phyloP scores from a whole-genome alignment of 23 tunicate genomes.

The Halocynthia aurantium region DNA sequence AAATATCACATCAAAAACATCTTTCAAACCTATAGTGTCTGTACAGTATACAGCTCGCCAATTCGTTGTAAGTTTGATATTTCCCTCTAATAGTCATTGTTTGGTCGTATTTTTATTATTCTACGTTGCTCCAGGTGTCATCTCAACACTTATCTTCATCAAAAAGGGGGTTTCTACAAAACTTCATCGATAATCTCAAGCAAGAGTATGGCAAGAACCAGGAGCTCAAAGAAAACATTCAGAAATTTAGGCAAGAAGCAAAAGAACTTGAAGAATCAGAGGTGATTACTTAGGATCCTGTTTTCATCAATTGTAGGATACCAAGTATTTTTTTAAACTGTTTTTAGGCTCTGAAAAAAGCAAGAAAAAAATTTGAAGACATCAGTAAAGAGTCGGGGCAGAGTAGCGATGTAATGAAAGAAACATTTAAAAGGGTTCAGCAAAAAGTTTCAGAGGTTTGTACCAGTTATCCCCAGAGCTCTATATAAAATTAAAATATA shows the following conservation, averaged over 20 bases:
- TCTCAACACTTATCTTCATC: constrained; percentile 6
- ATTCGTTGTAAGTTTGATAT: too few relatives aligned
- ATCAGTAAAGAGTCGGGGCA: constrained; percentile 53
- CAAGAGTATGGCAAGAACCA: constrained; percentile 81
- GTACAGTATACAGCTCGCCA: too few relatives aligned
- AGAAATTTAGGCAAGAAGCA: constrained; percentile 82
- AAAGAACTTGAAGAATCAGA: constrained; percentile 91
- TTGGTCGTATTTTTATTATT: too few relatives aligned
- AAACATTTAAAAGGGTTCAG: constrained; percentile 70
- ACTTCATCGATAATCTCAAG: constrained; percentile 55
- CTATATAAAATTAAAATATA: not conserved
- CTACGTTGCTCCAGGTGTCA: constrained; percentile 4
- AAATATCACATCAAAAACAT: too few relatives aligned
- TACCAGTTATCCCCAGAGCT: not conserved
- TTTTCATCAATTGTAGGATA: not conserved
- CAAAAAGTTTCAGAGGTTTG: constrained; percentile 78
- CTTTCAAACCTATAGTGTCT: too few relatives aligned
- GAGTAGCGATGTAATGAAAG: constrained; percentile 49
- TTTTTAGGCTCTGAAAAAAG: constrained; percentile 53
- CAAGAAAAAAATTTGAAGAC: constrained; percentile 72
- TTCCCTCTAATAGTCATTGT: too few relatives aligned
- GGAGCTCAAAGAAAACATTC: constrained; percentile 70
- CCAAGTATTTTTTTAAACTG: not conserved
- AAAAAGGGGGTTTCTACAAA: constrained; percentile 63
- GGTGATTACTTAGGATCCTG: not conserved